Evolutionary conservation across 1,140 invertebrate genomes (phyloP).

Genomic region (Paralvinella palmiformis): DNA sequence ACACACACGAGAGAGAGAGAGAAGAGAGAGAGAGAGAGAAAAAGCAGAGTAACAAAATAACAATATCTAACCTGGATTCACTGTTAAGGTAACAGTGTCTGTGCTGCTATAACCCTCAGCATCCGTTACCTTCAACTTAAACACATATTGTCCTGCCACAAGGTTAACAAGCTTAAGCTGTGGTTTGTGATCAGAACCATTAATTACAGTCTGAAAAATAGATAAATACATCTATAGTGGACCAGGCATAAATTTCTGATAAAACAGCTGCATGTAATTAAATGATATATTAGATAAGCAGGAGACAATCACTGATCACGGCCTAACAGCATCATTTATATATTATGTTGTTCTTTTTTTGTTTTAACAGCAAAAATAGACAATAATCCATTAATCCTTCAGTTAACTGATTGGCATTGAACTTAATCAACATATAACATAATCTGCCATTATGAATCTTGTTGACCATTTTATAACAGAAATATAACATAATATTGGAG

Average conservation of each 20-base stretch:
- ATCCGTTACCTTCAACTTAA: constrained; percentile 80
- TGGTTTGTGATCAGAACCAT: constrained; percentile 40
- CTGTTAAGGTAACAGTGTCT: constrained; percentile 77
- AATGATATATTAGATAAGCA: not conserved
- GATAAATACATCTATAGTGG: not conserved
- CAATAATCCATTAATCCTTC: too few species aligned
- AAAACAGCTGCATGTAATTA: not conserved
- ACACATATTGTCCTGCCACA: constrained; percentile 79
- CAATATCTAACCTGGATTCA: constrained; percentile 68
- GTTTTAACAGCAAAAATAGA: too few species aligned
- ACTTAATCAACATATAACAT: too few species aligned
- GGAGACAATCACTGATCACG: not conserved
- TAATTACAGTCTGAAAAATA: constrained; percentile 37
- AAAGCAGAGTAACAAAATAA: too few species aligned
- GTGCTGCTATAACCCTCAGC: constrained; percentile 74
- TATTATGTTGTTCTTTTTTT: not conserved
- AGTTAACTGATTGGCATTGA: too few species aligned
- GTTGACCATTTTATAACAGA: too few species aligned
- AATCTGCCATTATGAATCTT: too few species aligned
- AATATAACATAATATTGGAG: too few species aligned
- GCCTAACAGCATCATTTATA: not conserved
- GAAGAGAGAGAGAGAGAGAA: too few species aligned
- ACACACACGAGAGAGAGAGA: too few species aligned
- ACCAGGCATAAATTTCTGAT: not conserved
- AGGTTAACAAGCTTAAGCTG: constrained; percentile 69